Conservation (phyloP, 2,797 vertebrate genomes). For the Acrossocheilus fasciatus region DNA sequence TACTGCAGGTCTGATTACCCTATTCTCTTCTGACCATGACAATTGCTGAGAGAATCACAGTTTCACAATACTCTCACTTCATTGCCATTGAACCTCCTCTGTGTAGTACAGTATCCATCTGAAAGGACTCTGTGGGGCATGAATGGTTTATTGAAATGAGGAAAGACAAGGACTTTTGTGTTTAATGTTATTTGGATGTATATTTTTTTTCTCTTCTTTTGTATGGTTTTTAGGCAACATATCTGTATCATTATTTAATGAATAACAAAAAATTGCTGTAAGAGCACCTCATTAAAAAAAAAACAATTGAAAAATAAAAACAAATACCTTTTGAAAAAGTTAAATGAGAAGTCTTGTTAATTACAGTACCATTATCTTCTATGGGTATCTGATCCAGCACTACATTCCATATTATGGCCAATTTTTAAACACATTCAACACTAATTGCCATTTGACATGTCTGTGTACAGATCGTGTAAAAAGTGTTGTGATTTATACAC, state of each 20-base stretch:
- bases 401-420: conserved; percentile 71
- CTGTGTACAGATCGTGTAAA: conserved; percentile 69
- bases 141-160: background rate
- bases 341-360: background rate
- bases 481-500: conserved; percentile 75
- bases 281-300: background rate
- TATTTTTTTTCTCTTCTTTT: background rate
- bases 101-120: background rate
- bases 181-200: background rate
- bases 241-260: background rate
- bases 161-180: background rate
- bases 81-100: background rate
- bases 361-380: background rate
- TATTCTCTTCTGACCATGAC: conserved; percentile 79
- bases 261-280: background rate
- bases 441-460: conserved; percentile 63
- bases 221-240: background rate
- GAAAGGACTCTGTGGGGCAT: background rate
- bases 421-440: conserved; percentile 65
- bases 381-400: conserved; percentile 56
- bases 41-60: conserved; percentile 59
- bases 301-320: background rate
- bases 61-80: background rate
- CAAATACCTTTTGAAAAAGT: background rate
- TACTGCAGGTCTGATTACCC: conserved; percentile 71